Evolutionary conservation across 2,113 vertebrate genomes (phyloP), one percentile per base, ranked within the genome.

Genomic region (Lepus americanus): DNA sequence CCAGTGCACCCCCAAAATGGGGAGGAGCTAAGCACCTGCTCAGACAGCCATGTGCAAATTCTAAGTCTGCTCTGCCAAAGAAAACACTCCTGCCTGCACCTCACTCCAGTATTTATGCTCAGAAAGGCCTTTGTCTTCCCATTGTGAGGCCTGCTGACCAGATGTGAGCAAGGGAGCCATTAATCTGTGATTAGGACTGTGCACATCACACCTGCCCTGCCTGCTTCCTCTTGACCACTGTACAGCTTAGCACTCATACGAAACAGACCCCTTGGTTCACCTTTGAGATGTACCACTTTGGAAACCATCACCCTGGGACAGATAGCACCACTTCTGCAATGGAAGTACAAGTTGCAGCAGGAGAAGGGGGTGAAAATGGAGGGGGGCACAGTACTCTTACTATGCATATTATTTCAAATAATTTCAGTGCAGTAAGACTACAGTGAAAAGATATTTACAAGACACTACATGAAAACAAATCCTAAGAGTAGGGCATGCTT

Each of bases 11-110:
- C 63, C 61, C 63, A 93, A 55, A 27, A 27, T 77, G 19, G 13
- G 90, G 78, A 95, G 64, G 44, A 67, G 64, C 61, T 83, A 89
- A 77, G 63, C 93, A 96, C 97, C 97, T 97, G 92, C 96, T 90
- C 77, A 70, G 84, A 59, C 74, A 94, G 76, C 69, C 93, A 66
- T 29, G 49, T 78, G 92, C 36, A 92, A 94, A 96, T 44, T 92
- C 53, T 27, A 39, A 31, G 92, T 12, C 82, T 44, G 4, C 61
- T 36, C 44, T 33, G 92, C 84, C 95, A 90, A 90, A 96, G 85
- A 79, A 96, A 96, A 94, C 78, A 86, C 9, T 39, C 79, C 51
- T 44, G n/a, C 33, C 19, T 63, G 22, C 39, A 74, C 73, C 66
- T 66, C 6, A 16, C 6, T 39, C 69, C 63, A 70, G 49, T 23